These are phyloP conservation scores for Parnassius orleans DNA, from an alignment of 2,888 invertebrate genomes.

Conservation along the genomic window DNA sequence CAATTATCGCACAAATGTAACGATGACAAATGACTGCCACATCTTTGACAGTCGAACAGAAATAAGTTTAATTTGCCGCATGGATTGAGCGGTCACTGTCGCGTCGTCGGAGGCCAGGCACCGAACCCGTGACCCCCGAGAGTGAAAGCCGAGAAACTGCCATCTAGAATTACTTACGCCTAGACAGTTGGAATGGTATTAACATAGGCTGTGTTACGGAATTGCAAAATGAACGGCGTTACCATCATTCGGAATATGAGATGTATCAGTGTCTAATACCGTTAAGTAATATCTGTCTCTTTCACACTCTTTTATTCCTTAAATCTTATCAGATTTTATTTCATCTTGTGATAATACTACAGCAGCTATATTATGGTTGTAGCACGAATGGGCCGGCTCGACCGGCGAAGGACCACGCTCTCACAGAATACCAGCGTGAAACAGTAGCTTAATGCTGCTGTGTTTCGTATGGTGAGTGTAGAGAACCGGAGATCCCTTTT, in stretches of 20 bases:
- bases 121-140: constrained; percentile 56
- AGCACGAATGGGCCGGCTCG: too few relatives aligned
- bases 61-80: constrained; percentile 39
- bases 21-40: constrained; percentile 11
- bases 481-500: too few relatives aligned
- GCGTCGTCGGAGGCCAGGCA: constrained; percentile 42
- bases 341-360: too few relatives aligned
- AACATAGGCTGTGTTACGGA: constrained; percentile 19
- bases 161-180: constrained; percentile 49
- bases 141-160: constrained; percentile 57
- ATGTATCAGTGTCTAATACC: background rate
- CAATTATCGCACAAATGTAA: constrained; percentile 1
- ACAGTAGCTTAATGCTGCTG: too few relatives aligned
- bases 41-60: background rate
- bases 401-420: too few relatives aligned
- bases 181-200: constrained; percentile 37
- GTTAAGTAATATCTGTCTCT: background rate
- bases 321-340: background rate
- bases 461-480: too few relatives aligned
- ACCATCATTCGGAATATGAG: constrained; percentile 9
- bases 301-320: background rate
- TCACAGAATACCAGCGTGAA: too few relatives aligned
- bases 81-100: constrained; percentile 38
- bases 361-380: too few relatives aligned
- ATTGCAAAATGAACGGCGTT: constrained; percentile 13